Base-by-base conservation (phyloP, 2,797 vertebrate genomes). In the Gouania willdenowi region DNA sequence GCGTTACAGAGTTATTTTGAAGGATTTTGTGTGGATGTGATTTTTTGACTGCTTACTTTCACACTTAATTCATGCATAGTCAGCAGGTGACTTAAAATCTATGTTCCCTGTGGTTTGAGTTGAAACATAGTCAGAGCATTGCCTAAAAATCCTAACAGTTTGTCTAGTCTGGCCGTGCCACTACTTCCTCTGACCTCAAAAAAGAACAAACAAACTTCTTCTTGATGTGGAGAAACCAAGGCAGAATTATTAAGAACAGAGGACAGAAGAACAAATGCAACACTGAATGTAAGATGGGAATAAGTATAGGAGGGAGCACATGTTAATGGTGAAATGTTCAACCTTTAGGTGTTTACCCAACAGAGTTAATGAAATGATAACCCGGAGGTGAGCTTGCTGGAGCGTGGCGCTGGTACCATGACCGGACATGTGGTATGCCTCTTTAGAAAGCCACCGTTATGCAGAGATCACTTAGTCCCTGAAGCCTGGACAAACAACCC, bases 351-450 rank as follows among this genome's bases (percentile, higher is more conserved):
- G 54, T 81, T 85, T 79, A 76, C 53, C 61, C 59, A 68, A 82
- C 71, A 71, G 49, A 79, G 50, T 56, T 62, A 78, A 71, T 73
- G 56, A 83, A 75, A 77, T 69, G 60, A 72, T 60, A 71, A 59
- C 75, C 56, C 26, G 5, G 30, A 71, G 66, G 14, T 11, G 8
- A 41, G 65, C 35, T 44, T 67, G 69, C 53, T 54, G 49, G 47
- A 77, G 60, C 62, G 11, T 58, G 49, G 67, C 5, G 7, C 51
- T 49, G 32, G 56, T 50, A 61, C 50, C 59, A 28, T 84, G 79
- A 79, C 51, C 37, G 55, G 79, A 77, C 77, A 75, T 41, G 48
- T 82, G 77, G 79, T 82, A 81, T 83, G 67, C 71, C 58, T 62
- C 57, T 64, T 64, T 30, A 48, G 41, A 30, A 26, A 66, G 57